Evolutionary conservation across 2,888 invertebrate species (phyloP), one percentile per base, ranked within the genome.

Genomic region (Suillia variegata): DNA sequence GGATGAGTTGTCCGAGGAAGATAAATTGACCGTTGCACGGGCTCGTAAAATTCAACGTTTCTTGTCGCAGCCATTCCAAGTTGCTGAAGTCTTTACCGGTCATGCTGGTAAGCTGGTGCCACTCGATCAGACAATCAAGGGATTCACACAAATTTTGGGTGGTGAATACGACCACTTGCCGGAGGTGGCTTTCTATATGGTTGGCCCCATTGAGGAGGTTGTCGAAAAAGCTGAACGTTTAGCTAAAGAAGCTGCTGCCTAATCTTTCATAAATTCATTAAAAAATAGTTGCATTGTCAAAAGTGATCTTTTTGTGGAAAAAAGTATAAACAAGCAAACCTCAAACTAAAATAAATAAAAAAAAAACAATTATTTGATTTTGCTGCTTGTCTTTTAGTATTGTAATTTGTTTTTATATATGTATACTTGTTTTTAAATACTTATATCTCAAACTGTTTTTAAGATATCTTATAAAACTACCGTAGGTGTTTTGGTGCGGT

Each of bases 101-200:
- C 91, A 93, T 73, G 87, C 91, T 66, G 95, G 95, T 70, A 96
- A 94, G 85, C 86, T 94, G 74, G 95, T 95, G 64, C 90, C 93
- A 33, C 86, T 96, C 62, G 85, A 87, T 70, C 91, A 94, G 80
- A 94, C 94, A 66, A 93, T 95, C 80, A 89, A 89, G 78, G 94
- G 95, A 76, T 96, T 96, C 87, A 87, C 91, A 74, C 86, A 88
- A 80, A 93, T 94, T 75, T 85, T 94, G 68, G 84, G 80, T 67
- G 93, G 95, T 75, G 93, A 95, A 75, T 87, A 91, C 77, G 96
- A 96, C 83, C 92, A 95, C 81, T 84, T 96, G 70, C 96, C 96
- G 24, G 98, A 98, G 83, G 92, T 93, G 67, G 96, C 96, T 60
- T 96, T 96, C 86, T 96, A 94, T 86, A 96, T 96, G 96, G 94